Percentiles rank a stretch among this genome's conserved stretches.
phyloP scores from a whole-genome alignment of 2,797 vertebrate species.

The Coilia nasus region DNA sequence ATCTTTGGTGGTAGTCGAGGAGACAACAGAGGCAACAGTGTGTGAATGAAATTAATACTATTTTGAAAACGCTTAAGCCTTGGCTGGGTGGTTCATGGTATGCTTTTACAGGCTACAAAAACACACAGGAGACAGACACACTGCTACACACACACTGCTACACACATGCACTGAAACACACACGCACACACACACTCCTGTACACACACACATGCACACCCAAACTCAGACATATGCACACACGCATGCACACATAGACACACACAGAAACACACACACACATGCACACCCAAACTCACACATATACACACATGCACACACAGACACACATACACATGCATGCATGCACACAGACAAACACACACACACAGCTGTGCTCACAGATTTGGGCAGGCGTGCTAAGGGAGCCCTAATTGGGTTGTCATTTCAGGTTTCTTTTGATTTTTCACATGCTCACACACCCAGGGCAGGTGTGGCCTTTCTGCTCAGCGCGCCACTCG shows the following conservation, averaged over 20 bases:
- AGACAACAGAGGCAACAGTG: constrained; percentile 34
- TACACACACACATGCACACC: neutral
- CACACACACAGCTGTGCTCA: neutral
- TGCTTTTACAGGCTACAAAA: constrained; percentile 8
- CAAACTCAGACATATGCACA: neutral
- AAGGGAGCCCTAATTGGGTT: neutral
- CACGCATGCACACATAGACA: neutral
- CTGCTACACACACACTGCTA: neutral
- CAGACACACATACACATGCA: neutral
- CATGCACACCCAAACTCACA: constrained; percentile 22
- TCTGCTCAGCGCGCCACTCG: neutral
- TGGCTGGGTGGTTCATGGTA: neutral
- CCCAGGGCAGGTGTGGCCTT: neutral
- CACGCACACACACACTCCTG: neutral
- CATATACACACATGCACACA: constrained; percentile 18
- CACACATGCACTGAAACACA: neutral
- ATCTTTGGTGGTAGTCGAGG: constrained; percentile 22
- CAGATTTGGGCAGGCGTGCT: neutral
- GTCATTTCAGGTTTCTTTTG: constrained; percentile 42
- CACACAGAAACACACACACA: constrained; percentile 9
- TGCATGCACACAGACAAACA: neutral
- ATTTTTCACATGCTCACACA: constrained; percentile 29
- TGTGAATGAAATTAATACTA: neutral
- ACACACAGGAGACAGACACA: too few relatives aligned
- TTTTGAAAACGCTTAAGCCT: neutral